Percentiles rank a stretch among this genome's conserved stretches.
phyloP scores from a whole-genome alignment of 2,113 vertebrate species.

The Cranoglanis bouderius region DNA sequence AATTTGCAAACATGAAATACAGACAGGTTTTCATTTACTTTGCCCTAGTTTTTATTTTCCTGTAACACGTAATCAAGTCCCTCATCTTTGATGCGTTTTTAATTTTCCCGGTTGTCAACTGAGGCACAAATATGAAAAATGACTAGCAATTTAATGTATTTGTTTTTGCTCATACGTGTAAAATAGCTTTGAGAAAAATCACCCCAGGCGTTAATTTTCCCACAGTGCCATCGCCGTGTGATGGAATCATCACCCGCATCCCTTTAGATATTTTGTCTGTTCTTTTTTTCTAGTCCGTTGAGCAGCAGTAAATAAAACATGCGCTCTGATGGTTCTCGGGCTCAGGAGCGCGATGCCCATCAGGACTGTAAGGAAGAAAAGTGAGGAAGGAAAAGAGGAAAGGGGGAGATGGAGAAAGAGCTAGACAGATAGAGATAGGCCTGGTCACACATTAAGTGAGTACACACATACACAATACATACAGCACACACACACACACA shows the following conservation, averaged over 20 bases:
- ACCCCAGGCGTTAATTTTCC: slow-evolving; percentile 4
- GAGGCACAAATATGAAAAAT: slow-evolving; percentile 9
- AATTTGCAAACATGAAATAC: neutral
- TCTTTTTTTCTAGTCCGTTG: slow-evolving; percentile 20
- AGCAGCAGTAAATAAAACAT: slow-evolving; percentile 46
- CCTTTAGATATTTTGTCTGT: slow-evolving; percentile 24
- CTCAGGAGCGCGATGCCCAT: slow-evolving; percentile 7
- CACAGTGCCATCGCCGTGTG: neutral
- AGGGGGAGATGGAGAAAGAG: neutral
- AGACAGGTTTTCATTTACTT: neutral
- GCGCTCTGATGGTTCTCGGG: slow-evolving; percentile 30
- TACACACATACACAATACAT: neutral
- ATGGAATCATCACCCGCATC: slow-evolving; percentile 34
- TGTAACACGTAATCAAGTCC: neutral
- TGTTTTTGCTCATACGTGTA: neutral
- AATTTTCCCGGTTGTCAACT: slow-evolving; percentile 9
- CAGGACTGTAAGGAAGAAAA: neutral
- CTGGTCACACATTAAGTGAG: neutral
- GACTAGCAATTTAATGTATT: neutral
- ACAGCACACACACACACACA: neutral
- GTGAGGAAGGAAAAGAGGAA: neutral
- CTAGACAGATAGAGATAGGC: neutral
- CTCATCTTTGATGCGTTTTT: neutral
- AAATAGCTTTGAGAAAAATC: slow-evolving; percentile 29
- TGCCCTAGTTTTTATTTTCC: no score